Conservation (phyloP, 2,113 vertebrate genomes). For the Calypte anna region DNA sequence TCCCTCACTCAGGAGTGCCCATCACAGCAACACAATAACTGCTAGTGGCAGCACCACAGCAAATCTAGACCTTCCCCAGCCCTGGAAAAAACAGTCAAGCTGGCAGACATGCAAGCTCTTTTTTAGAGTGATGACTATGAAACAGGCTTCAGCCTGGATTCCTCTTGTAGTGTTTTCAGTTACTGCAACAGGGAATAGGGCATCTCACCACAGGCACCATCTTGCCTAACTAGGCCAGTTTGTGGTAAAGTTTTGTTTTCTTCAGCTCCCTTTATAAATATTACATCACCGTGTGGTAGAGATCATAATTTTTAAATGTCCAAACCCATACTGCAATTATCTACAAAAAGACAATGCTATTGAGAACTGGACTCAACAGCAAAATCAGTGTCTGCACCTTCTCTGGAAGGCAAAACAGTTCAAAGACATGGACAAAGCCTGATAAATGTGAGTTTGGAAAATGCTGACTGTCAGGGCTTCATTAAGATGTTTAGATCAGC, state of each 20-base stretch:
- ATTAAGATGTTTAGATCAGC: background rate
- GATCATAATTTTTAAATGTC: background rate
- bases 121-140: background rate
- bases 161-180: background rate
- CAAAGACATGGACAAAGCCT: background rate
- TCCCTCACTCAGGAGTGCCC: background rate
- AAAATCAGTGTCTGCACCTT: background rate
- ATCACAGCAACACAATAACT: background rate
- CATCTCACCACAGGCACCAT: slow-evolving; percentile 14
- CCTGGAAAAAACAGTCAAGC: background rate
- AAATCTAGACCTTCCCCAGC: background rate
- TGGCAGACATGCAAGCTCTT: background rate
- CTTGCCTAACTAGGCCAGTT: background rate
- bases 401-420: background rate
- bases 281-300: background rate
- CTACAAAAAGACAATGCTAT: background rate
- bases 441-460: background rate
- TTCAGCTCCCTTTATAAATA: background rate
- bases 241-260: slow-evolving; percentile 37
- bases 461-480: background rate
- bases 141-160: background rate
- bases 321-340: background rate
- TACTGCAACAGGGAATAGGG: background rate
- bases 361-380: background rate
- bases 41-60: background rate